Conservation (phyloP, 2,113 vertebrate genomes). For the Scomber scombrus region DNA sequence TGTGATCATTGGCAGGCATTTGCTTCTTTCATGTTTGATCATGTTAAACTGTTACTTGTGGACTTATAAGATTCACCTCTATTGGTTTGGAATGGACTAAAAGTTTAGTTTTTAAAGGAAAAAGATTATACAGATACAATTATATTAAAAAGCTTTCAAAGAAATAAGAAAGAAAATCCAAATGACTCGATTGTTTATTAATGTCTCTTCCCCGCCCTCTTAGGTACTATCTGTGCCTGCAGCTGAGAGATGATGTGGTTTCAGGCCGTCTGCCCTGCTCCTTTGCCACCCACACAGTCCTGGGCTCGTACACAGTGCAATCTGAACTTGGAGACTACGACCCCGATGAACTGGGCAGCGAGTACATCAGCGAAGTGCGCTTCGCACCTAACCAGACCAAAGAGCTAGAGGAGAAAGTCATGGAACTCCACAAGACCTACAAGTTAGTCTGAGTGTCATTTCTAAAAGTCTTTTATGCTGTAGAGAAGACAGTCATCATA, state of each 20-base stretch:
- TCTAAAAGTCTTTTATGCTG: neutral
- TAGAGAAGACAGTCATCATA: no score
- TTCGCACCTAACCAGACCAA: constrained; percentile 96
- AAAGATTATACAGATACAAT: neutral
- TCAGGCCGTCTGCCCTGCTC: constrained; percentile 96
- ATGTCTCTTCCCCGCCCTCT: neutral
- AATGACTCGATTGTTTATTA: neutral
- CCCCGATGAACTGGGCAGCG: constrained; percentile 89
- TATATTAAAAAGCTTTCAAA: neutral
- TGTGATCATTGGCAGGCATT: neutral
- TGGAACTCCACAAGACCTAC: constrained; percentile 96
- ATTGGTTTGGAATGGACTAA: neutral
- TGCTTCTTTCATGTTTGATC: neutral
- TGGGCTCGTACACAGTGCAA: constrained; percentile 96
- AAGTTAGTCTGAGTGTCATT: constrained; percentile 83
- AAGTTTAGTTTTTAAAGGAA: neutral
- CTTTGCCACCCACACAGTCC: constrained; percentile 92
- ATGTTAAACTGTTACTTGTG: neutral
- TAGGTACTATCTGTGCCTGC: constrained; percentile 98
- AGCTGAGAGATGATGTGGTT: constrained; percentile 94
- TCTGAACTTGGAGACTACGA: constrained; percentile 97
- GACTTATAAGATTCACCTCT: neutral
- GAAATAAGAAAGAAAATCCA: neutral
- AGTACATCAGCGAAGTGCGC: constrained; percentile 93
- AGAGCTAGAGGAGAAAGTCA: constrained; percentile 96